Evolutionary conservation across 2,113 vertebrate genomes (phyloP).

Genomic region (Scartelaos histophorus): DNA sequence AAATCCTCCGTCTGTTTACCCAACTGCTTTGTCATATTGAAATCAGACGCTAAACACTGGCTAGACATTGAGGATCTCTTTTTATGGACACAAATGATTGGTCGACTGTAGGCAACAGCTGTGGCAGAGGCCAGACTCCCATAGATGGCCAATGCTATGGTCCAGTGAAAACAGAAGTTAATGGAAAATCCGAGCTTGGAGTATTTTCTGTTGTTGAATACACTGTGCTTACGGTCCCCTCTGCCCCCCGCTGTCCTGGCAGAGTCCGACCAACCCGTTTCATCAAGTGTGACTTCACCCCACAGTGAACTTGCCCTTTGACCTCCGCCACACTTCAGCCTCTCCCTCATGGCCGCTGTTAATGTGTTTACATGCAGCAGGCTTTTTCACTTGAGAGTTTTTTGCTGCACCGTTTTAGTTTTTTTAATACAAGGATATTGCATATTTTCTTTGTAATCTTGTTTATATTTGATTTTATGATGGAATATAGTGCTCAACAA

Average conservation of each 20-base stretch:
- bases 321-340: constrained; percentile 27
- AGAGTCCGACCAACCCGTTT: constrained; percentile 17
- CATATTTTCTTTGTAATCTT: no score
- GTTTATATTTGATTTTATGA: no score
- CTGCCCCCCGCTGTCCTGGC: constrained; percentile 1
- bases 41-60: constrained; percentile 59
- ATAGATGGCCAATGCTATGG: constrained; percentile 65
- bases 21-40: constrained; percentile 60
- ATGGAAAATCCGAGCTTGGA: constrained; percentile 66
- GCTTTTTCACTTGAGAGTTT: constrained; percentile 1
- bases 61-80: constrained; percentile 47
- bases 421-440: no score
- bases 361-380: constrained; percentile 24
- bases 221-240: constrained; percentile 21
- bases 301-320: constrained; percentile 41
- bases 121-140: constrained; percentile 37
- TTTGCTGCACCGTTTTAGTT: neutral
- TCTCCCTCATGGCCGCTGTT: constrained; percentile 16
- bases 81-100: constrained; percentile 61
- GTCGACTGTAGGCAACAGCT: constrained; percentile 35
- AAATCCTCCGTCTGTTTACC: constrained; percentile 63
- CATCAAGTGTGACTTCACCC: constrained; percentile 36
- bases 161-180: constrained; percentile 55
- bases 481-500: no score
- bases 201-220: constrained; percentile 46